Conservation (phyloP, 2,113 vertebrate genomes). For the Apteryx owenii region DNA sequence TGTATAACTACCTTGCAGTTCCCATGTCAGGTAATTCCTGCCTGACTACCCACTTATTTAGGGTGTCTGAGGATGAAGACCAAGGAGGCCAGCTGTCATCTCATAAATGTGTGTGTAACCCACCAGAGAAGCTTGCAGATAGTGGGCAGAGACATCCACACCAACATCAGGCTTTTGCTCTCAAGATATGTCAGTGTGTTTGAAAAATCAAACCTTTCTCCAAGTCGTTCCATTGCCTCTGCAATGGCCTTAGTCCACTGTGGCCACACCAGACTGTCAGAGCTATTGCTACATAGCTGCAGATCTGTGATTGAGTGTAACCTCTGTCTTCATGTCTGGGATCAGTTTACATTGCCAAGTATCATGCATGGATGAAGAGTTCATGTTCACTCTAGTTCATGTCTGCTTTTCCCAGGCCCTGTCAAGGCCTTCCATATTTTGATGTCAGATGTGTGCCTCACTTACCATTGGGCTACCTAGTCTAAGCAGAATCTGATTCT, state of each 20-base stretch:
- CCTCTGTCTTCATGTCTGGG: not conserved
- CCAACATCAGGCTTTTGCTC: not conserved
- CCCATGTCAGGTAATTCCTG: not conserved
- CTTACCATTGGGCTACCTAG: not conserved
- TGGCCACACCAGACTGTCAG: not conserved
- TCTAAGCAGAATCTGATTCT: not conserved
- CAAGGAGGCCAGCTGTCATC: not conserved
- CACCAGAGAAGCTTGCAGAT: not conserved
- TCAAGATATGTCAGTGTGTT: not conserved
- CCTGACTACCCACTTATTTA: rapidly evolving
- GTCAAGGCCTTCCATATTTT: not conserved
- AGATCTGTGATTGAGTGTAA: not conserved
- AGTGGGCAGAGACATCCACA: not conserved
- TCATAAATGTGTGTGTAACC: not conserved
- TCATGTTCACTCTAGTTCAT: not conserved
- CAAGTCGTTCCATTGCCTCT: not conserved
- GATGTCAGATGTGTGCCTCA: not conserved
- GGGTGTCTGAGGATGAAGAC: not conserved
- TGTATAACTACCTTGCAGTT: not conserved
- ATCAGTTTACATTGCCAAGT: not conserved
- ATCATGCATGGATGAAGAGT: not conserved
- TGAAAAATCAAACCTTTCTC: not conserved
- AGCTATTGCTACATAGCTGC: not conserved
- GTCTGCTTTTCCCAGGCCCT: not conserved
- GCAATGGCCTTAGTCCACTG: not conserved